Percentiles rank a stretch among this genome's conserved stretches.
phyloP scores from a whole-genome alignment of 64 coral and sea anemone species.

The Trachythela sp. region DNA sequence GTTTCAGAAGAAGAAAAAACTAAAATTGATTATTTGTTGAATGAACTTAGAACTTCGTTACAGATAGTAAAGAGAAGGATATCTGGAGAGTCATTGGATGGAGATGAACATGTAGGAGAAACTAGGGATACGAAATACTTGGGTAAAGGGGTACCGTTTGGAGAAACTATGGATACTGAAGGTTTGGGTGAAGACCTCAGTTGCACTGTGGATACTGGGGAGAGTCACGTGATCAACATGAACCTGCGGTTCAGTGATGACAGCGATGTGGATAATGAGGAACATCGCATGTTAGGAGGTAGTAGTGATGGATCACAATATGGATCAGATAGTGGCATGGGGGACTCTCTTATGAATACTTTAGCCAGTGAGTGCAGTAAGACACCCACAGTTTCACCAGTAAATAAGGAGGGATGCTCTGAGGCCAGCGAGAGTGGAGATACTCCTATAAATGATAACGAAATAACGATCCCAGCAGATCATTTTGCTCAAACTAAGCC shows the following conservation, averaged over 20 bases:
- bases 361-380: not conserved
- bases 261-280: not conserved
- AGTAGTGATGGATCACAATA: conserved; percentile 27
- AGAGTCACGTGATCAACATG: not conserved
- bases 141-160: not conserved
- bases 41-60: not conserved
- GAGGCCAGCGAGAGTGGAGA: not conserved
- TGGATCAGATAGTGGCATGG: conserved; percentile 20
- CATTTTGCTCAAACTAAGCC: not conserved
- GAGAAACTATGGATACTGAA: not conserved
- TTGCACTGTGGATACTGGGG: not conserved
- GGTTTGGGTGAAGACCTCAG: not conserved
- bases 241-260: not conserved
- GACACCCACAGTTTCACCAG: not conserved
- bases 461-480: not conserved
- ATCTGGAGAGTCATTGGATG: not conserved
- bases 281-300: not conserved
- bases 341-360: conserved; percentile 17
- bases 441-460: not conserved
- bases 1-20: not conserved
- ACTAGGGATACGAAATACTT: not conserved
- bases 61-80: not conserved
- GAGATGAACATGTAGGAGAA: not conserved
- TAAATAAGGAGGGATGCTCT: not conserved
- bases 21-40: not conserved